Conservation (phyloP, 1,140 invertebrate species). For the Cyclina sinensis region DNA sequence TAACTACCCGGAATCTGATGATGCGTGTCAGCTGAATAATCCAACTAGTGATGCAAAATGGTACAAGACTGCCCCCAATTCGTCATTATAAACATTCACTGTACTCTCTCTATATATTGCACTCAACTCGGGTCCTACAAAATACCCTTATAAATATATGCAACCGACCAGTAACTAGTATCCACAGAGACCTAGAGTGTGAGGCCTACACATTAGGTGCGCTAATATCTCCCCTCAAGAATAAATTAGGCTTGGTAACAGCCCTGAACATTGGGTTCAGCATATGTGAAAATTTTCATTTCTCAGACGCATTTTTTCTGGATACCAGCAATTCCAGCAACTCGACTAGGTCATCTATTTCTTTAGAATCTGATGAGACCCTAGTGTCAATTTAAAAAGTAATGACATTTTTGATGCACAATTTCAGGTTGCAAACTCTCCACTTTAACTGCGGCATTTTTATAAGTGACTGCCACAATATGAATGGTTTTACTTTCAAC, state of each 20-base stretch:
- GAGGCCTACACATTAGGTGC: constrained; percentile 35
- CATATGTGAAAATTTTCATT: constrained; percentile 25
- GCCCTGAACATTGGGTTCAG: constrained; percentile 1
- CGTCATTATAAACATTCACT: too few species aligned
- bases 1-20: too few species aligned
- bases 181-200: neutral
- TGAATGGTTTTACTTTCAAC: constrained; percentile 41
- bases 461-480: constrained; percentile 33
- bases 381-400: neutral
- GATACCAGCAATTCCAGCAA: constrained; percentile 1
- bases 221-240: constrained; percentile 1
- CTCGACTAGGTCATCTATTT: neutral
- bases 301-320: constrained; percentile 24
- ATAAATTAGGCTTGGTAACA: constrained; percentile 12
- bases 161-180: constrained; percentile 2
- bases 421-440: too few species aligned
- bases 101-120: neutral
- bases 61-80: too few species aligned
- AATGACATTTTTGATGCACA: neutral
- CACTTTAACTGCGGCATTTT: neutral
- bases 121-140: constrained; percentile 3
- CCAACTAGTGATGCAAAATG: too few species aligned
- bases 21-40: too few species aligned
- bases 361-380: neutral
- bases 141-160: constrained; percentile 28